Evolutionary conservation across 2,888 invertebrate genomes (phyloP).

Genomic region (Marronus borbonicus): DNA sequence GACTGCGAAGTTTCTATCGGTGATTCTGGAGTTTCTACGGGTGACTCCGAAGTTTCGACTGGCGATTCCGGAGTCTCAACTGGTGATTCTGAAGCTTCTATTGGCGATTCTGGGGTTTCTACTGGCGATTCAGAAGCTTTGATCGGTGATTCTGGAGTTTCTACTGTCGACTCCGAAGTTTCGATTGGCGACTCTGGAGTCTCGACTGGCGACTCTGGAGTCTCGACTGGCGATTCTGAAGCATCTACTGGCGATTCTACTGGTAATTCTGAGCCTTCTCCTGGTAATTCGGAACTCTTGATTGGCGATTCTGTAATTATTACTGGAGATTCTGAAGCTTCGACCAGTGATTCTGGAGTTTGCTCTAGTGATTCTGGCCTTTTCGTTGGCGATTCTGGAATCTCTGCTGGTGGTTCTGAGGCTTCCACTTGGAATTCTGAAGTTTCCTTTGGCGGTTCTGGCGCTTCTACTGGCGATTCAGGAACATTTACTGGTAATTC

Average conservation of each 20-base stretch:
- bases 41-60: neutral
- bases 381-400: constrained; percentile 14
- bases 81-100: no score
- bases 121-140: neutral
- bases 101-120: neutral
- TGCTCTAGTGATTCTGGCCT: neutral
- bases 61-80: neutral
- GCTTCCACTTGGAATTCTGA: constrained; percentile 17
- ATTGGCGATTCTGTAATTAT: neutral
- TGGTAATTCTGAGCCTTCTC: neutral
- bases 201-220: neutral
- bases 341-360: neutral
- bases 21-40: neutral
- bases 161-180: neutral
- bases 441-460: constrained; percentile 28
- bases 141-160: neutral
- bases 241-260: neutral
- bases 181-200: no score
- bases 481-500: neutral
- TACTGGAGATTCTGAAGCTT: constrained; percentile 2
- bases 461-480: constrained; percentile 1
- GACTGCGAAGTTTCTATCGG: neutral
- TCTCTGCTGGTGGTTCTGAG: neutral
- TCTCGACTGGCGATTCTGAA: constrained; percentile 6
- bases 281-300: no score